These are phyloP conservation scores for Pantala flavescens DNA, from an alignment of 1,140 invertebrate genomes.

Conservation along the genomic window DNA sequence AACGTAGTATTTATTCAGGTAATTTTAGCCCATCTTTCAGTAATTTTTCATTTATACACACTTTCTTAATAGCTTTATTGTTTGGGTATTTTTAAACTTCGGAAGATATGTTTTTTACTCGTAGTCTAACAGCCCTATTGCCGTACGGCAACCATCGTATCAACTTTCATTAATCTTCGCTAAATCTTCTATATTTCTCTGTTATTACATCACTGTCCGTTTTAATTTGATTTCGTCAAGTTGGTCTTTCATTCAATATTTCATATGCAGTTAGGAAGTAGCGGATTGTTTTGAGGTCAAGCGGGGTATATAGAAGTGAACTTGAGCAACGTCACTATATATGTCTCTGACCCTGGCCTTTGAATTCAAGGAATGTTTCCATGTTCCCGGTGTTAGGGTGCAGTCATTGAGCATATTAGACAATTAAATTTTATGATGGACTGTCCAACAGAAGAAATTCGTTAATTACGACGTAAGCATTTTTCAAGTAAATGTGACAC, in stretches of 20 bases:
- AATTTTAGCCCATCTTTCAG: background rate
- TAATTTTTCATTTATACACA: background rate
- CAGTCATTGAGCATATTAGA: background rate
- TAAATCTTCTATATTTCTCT: no score
- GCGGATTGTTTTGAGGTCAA: conserved; percentile 1
- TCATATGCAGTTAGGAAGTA: background rate
- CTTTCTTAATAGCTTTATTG: no score
- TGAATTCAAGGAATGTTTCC: conserved; percentile 1
- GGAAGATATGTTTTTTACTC: no score
- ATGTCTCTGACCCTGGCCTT: conserved; percentile 7
- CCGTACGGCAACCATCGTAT: no score
- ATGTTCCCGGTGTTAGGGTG: background rate
- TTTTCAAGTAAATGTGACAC: background rate
- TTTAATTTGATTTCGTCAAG: background rate
- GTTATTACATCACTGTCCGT: no score
- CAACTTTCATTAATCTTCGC: no score
- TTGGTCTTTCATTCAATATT: background rate
- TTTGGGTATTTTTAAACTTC: no score
- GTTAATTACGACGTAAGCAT: background rate
- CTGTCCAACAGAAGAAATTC: background rate
- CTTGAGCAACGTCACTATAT: conserved; percentile 9
- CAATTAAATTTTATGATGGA: background rate
- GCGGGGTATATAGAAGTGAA: background rate
- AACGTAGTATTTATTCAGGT: conserved; percentile 3
- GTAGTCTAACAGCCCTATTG: no score